Conservation (phyloP, 2,113 vertebrate species). For the Bostrychus sinensis region DNA sequence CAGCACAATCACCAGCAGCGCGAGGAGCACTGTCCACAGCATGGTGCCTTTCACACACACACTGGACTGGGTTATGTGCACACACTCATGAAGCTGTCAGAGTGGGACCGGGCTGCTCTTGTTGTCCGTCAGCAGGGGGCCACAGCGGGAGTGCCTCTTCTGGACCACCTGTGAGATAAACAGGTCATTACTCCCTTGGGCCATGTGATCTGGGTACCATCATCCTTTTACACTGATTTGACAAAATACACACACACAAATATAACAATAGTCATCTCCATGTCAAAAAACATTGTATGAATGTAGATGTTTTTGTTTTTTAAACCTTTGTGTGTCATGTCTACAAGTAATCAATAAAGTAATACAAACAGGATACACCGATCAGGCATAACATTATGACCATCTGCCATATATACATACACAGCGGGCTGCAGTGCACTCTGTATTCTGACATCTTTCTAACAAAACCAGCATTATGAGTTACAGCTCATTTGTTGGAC, state of each 20-base stretch:
- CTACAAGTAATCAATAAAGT: too few species aligned
- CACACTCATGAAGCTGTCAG: slow-evolving; percentile 57
- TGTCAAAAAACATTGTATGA: too few species aligned
- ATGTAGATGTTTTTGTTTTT: too few species aligned
- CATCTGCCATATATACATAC: too few species aligned
- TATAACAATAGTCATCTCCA: too few species aligned
- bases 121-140: slow-evolving; percentile 51
- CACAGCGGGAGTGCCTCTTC: slow-evolving; percentile 33
- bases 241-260: background rate
- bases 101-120: slow-evolving; percentile 30
- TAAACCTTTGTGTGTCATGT: too few species aligned
- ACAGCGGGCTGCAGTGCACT: too few species aligned
- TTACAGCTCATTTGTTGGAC: too few species aligned
- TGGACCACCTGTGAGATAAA: slow-evolving; percentile 46
- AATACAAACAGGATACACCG: too few species aligned
- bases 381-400: too few species aligned
- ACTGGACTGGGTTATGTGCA: slow-evolving; percentile 44
- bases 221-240: slow-evolving; percentile 1
- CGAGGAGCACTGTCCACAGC: slow-evolving; percentile 80
- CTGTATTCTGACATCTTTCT: too few species aligned
- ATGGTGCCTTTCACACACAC: slow-evolving; percentile 64
- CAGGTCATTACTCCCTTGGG: slow-evolving; percentile 23
- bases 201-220: slow-evolving; percentile 4
- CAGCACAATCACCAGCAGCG: slow-evolving; percentile 76
- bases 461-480: too few species aligned